Conservation (phyloP, 2,113 vertebrate species). For the Eira barbara region DNA sequence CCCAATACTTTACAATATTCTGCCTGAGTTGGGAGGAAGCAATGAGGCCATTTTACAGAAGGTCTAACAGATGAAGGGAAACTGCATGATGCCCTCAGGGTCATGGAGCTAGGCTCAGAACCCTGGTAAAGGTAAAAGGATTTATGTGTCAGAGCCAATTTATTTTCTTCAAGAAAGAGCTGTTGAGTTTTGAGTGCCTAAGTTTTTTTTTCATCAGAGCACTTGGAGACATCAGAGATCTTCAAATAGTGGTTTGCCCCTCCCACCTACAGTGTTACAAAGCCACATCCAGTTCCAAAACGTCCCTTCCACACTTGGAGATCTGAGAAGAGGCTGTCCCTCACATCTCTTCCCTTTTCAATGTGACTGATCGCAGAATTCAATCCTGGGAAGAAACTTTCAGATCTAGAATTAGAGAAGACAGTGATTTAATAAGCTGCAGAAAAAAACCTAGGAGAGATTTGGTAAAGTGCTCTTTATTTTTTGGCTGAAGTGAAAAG, state of each 20-base stretch:
- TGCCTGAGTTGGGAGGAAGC: neutral
- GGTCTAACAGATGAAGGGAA: neutral
- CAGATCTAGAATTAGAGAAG: slow-evolving; percentile 62
- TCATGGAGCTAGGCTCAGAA: neutral
- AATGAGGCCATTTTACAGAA: neutral
- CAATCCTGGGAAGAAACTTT: slow-evolving; percentile 22
- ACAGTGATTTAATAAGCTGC: slow-evolving; percentile 56
- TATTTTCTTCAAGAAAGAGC: slow-evolving; percentile 26
- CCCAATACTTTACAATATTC: neutral
- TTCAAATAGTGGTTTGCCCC: neutral
- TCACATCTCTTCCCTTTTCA: neutral
- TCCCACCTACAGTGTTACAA: neutral
- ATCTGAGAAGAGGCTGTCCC: slow-evolving; percentile 10
- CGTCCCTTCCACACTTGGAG: neutral
- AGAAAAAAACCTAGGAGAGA: slow-evolving; percentile 53
- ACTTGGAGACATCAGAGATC: slow-evolving; percentile 16
- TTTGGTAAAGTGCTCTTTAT: slow-evolving; percentile 41
- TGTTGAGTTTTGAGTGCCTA: slow-evolving; percentile 6
- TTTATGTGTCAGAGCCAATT: neutral
- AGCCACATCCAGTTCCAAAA: neutral
- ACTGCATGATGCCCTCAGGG: neutral
- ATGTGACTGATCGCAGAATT: slow-evolving; percentile 8
- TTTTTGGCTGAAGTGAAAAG: neutral
- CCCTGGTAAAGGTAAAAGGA: neutral
- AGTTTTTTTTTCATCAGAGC: neutral